Evolutionary conservation across 2,797 vertebrate genomes (phyloP), one percentile per base, ranked within the genome.

Genomic region (Etheostoma nigrum): DNA sequence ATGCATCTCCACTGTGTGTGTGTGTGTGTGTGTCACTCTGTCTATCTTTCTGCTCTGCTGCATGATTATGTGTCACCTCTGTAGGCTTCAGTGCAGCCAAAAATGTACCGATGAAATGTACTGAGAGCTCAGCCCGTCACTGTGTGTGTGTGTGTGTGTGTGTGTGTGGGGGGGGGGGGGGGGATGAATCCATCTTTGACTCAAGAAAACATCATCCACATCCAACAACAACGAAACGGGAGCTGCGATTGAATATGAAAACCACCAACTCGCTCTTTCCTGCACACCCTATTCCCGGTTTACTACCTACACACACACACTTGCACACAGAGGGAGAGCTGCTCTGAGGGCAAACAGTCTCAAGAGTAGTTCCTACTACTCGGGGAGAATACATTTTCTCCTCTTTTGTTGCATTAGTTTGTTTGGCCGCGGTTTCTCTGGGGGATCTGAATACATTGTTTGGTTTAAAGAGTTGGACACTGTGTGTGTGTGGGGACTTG

Each of bases 391-490:
- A 65, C 72, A 79, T 71, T 83, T 86, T 83, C 67, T 71, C 62
- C 21, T 65, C 51, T 65, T 21, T 60, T 76, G 74, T 75, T 48
- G 40, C 54, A 4, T 74, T 70, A 66, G 72, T 79, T 76, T 78
- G 72, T 68, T 61, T 51, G 45, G 44, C 60, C 3, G 1, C 23
- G 0, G 40, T 60, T 4, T 85, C 82, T 79, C 76, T 9, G 0
- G 77, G 30, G 79, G 67, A 86, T 78, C 71, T 67, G 55, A 66
- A 72, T 85, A 83, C 74, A 74, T 48, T 49, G 51, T 59, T 69
- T 40, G 4, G 12, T 80, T 78, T 63, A 70, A 74, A 76, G 76
- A 68, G 27, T 45, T 19, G n/a, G 53, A 68, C 72, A 6, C 0
- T 2, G 70, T 69, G 62, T 64, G 64, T 61, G 63, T 68, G 58